Evolutionary conservation across 2,888 invertebrate species (phyloP), one percentile per base, ranked within the genome.

Genomic region (Pterostichus niger): DNA sequence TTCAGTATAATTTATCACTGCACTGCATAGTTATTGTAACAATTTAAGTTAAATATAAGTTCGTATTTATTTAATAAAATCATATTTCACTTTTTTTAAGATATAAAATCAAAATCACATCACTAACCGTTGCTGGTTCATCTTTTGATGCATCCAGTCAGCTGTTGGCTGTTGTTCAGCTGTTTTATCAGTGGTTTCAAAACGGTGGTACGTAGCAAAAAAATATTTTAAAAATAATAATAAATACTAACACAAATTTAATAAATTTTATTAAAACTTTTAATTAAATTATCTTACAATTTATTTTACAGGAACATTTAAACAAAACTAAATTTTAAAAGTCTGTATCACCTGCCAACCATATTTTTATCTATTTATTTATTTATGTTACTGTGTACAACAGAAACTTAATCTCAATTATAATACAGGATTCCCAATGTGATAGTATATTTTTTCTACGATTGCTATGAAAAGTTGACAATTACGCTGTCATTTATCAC

Each of bases 141-240:
- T 64, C 24, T 64, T 64, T 64, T 64, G 24, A n/a, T 3, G 17
- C 13, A 49, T 11, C 49, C 15, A 31, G 56, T 81, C 81, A 44
- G 73, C 33, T 56, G 78, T 61, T 9, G n/a, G 13, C 61, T 24
- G 24, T 24, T 24, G 59, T 64, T 81, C 81, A 81, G 73, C 73
- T 81, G 81, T 73, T 81, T 24, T 11, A 44, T 44, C 78, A 78
- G 78, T 31, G 15, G 61, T 61, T n/a, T 61, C 15, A 5, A 24
- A 78, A 44, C 78, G 35, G 35, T 35, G 64, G 35, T 6, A 4
- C 7, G 64, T 64, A 64, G 35, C 64, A 35, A 35, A 40, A 40
- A 46, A 44, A 46, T 35, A 15, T 10, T n/a, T 68, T 11, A 0
- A 6, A 17, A 71, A 46, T 71, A 24, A 44, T 3, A 44, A 35